These are phyloP conservation scores for Vombatus ursinus DNA, from an alignment of 2,113 vertebrate species.

Conservation along the genomic window DNA sequence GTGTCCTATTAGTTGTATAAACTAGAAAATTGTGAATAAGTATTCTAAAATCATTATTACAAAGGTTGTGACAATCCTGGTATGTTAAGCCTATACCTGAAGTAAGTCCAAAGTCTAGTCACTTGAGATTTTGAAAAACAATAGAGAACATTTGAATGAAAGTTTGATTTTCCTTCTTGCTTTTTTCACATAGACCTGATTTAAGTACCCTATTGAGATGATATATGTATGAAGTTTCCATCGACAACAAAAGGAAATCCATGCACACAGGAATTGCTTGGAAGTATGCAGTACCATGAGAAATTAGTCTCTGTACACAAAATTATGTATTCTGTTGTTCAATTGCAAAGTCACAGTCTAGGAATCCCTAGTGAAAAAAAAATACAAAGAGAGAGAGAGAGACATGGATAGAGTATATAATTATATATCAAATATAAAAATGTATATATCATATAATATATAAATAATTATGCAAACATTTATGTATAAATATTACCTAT, in stretches of 20 bases:
- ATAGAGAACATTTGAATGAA: background rate
- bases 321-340: background rate
- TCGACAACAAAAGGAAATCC: background rate
- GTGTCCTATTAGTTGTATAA: background rate
- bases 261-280: background rate
- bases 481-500: background rate
- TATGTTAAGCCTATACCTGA: background rate
- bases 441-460: background rate
- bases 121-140: background rate
- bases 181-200: background rate
- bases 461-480: background rate
- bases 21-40: slow-evolving; percentile 18
- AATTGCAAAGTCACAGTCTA: background rate
- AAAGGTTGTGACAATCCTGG: background rate
- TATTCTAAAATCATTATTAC: slow-evolving; percentile 8
- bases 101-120: background rate
- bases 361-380: background rate
- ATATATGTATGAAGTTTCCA: background rate
- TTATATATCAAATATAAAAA: background rate
- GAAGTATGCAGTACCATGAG: background rate
- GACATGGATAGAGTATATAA: background rate
- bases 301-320: background rate
- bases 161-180: background rate
- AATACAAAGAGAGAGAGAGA: background rate
- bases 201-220: background rate